Percentiles rank a stretch among this genome's conserved stretches.
phyloP scores from a whole-genome alignment of 2,888 invertebrate species.

The Isoperla grammatica region DNA sequence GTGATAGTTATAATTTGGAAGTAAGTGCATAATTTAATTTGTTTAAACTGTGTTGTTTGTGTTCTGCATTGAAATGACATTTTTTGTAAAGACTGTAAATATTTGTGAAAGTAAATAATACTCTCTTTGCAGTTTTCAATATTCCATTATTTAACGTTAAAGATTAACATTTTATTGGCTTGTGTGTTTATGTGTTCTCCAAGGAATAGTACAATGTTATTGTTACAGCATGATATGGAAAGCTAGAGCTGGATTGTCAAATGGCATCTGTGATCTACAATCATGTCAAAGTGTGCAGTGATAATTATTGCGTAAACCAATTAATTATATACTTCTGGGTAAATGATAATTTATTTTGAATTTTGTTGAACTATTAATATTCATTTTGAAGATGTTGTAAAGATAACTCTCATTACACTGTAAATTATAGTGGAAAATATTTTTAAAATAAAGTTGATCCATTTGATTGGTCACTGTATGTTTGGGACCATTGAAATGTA shows the following conservation, averaged over 20 bases:
- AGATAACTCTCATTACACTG: neutral
- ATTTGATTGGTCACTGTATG: conserved; percentile 20
- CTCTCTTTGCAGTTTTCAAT: too few species aligned
- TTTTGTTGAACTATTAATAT: conserved; percentile 1
- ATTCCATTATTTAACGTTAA: too few species aligned
- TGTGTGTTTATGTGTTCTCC: neutral
- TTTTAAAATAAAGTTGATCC: neutral
- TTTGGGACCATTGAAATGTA: conserved; percentile 24
- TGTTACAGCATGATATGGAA: conserved; percentile 5
- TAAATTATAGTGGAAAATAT: conserved; percentile 5
- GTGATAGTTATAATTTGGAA: too few species aligned
- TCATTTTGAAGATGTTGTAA: neutral
- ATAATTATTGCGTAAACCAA: neutral
- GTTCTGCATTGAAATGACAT: too few species aligned
- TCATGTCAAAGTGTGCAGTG: conserved; percentile 11
- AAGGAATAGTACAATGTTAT: conserved; percentile 1
- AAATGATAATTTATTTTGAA: conserved; percentile 7
- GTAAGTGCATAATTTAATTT: too few species aligned
- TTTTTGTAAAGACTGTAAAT: too few species aligned
- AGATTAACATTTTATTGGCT: neutral
- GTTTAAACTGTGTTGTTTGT: too few species aligned
- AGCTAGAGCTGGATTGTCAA: conserved; percentile 4
- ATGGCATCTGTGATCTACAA: conserved; percentile 15
- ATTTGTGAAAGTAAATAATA: too few species aligned
- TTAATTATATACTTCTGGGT: neutral